Percentiles rank a stretch among this genome's conserved stretches.
Evolutionary conservation across 2,888 invertebrate species (phyloP).

Genomic region (Rhogogaster chlorosoma): DNA sequence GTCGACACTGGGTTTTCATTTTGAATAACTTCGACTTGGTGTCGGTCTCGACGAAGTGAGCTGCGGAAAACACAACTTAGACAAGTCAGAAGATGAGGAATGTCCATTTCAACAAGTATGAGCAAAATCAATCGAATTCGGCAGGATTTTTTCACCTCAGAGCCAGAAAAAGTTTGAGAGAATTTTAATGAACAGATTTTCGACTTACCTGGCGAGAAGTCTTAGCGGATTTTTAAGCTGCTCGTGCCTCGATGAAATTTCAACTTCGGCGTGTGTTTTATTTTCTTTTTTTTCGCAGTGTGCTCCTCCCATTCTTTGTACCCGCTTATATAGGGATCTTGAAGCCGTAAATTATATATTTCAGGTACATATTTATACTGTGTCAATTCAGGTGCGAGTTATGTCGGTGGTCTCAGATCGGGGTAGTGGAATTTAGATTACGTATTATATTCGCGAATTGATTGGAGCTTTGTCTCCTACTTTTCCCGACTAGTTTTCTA

Average conservation of each 20-base stretch:
- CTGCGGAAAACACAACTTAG: background rate
- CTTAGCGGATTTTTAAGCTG: background rate
- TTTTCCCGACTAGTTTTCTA: background rate
- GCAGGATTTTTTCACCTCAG: background rate
- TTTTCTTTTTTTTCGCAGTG: background rate
- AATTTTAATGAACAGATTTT: background rate
- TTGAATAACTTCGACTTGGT: background rate
- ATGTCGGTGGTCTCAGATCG: background rate
- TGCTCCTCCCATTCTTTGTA: background rate
- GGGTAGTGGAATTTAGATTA: background rate
- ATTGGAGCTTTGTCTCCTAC: no score
- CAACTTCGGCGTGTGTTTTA: background rate
- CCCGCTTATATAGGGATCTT: background rate
- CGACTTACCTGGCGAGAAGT: background rate
- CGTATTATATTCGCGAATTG: background rate
- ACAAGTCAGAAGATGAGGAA: background rate
- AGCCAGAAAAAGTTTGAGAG: background rate
- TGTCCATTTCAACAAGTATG: no score
- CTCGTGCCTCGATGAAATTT: background rate
- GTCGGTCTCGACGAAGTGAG: background rate
- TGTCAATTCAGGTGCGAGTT: background rate
- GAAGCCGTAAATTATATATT: background rate
- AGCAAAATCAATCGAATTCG: background rate
- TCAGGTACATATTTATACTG: background rate
- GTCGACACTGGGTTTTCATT: background rate